Evolutionary conservation across 2,888 invertebrate genomes (phyloP), one percentile per base, ranked within the genome.

Genomic region (Leptinotarsa tumamoca): DNA sequence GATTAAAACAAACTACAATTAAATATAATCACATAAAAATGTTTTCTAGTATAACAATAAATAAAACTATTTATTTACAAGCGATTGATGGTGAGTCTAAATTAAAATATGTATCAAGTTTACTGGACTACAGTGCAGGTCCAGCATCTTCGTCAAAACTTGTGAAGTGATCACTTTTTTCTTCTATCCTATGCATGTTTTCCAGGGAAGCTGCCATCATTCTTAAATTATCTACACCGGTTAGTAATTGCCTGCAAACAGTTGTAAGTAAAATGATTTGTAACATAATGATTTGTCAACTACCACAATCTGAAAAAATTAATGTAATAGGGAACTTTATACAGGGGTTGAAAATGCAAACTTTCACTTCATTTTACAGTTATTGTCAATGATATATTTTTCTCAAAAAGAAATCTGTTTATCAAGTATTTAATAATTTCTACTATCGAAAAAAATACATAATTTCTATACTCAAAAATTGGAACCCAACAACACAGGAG

Each of bases 221-320:
- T 82, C 93, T 89, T 76, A 94, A 88, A 87, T 93, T 93, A 82
- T 92, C 92, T 71, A 93, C 93, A 67, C 93, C 93, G 76, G 90
- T 90, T 83, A 93, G 88, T 78, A 93, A 86, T 90, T 93, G 93
- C 84, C 93, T 93, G 82, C n/a, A 87, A 88, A 69, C 71, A 82
- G 43, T 43, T 33, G 33, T 3, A 13, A 43, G 13, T 43, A 43
- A 43, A 43, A 43, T 13, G 43, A 10, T 43, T 43, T 43, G 43
- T 43, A 33, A 33, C 33, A 33, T 33, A 10, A 33, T 33, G 33
- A 33, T 33, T 33, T 33, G 17, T 52, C 17, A 52, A 52, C 52
- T 17, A 10, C 43, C 10, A 43, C 43, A 43, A 43, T 43, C 10
- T 43, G 43, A 43, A 43, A 43, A 43, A 43, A 43, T 3, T 10